Evolutionary conservation across 2,797 vertebrate genomes (phyloP).

Genomic region (Taeniopygia guttata): DNA sequence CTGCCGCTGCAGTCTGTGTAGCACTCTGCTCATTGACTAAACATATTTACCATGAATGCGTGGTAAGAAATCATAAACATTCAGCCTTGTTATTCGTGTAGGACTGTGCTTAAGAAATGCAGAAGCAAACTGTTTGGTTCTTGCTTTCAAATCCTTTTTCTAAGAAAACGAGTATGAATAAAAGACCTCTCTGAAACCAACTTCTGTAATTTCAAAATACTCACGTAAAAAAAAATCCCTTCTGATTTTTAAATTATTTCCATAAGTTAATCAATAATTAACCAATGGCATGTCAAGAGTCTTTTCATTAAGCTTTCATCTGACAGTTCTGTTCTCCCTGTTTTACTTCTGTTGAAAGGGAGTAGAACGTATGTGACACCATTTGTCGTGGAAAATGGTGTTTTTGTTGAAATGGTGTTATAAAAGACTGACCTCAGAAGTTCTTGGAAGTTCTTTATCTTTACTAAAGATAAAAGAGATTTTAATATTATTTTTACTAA

Average conservation of each 20-base stretch:
- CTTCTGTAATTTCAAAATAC: not conserved
- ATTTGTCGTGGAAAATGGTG: not conserved
- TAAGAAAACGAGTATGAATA: not conserved
- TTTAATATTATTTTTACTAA: not conserved
- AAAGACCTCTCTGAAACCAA: not conserved
- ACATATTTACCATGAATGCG: not conserved
- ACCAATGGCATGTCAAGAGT: not conserved
- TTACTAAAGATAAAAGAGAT: not conserved
- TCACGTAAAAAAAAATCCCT: not conserved
- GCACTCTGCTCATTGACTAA: not conserved
- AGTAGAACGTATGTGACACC: not conserved
- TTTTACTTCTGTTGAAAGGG: not conserved
- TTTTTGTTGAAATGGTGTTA: not conserved
- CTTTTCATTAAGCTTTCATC: not conserved
- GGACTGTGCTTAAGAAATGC: not conserved
- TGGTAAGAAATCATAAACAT: not conserved
- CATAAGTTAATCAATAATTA: not conserved
- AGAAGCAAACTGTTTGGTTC: not conserved
- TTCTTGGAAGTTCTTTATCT: not conserved
- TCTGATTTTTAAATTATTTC: not conserved
- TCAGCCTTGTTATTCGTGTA: not conserved
- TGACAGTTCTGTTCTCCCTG: not conserved
- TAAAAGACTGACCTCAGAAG: not conserved
- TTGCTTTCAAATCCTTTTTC: not conserved
- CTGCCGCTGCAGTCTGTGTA: not conserved